These are phyloP conservation scores for Drosophila sturtevanti DNA, from an alignment of 1,140 invertebrate species.

Conservation along the genomic window DNA sequence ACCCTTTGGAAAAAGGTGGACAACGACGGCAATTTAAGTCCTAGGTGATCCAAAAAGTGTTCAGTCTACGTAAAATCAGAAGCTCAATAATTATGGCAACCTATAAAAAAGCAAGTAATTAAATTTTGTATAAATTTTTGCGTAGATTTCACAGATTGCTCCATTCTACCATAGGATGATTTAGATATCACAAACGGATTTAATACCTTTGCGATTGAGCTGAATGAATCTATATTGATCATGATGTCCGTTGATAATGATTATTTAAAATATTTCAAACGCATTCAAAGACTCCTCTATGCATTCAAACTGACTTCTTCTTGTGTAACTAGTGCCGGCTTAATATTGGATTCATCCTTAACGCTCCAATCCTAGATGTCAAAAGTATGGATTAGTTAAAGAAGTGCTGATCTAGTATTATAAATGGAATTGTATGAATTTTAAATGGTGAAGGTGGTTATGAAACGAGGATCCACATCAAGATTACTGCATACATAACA, in stretches of 20 bases:
- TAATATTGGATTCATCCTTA: neutral
- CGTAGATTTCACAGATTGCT: too few relatives aligned
- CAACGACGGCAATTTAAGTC: conserved; percentile 6
- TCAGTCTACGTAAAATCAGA: conserved; percentile 1
- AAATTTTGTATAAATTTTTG: neutral
- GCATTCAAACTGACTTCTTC: neutral
- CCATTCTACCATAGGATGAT: too few relatives aligned
- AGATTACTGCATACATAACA: conserved; percentile 3
- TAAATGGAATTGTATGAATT: neutral
- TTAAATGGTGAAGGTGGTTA: neutral
- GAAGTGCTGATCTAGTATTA: neutral
- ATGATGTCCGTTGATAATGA: neutral
- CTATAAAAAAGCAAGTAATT: neutral
- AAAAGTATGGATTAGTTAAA: neutral
- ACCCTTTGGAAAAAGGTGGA: conserved; percentile 1
- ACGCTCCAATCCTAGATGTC: neutral
- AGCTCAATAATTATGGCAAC: neutral
- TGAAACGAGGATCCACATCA: neutral
- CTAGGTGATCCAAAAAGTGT: conserved; percentile 1
- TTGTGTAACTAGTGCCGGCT: neutral
- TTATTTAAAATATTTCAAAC: neutral
- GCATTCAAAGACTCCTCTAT: neutral
- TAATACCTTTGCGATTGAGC: neutral
- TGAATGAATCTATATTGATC: neutral
- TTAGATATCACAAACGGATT: too few relatives aligned